Conservation (phyloP, 1,140 invertebrate genomes). For the Drosophila littoralis region DNA sequence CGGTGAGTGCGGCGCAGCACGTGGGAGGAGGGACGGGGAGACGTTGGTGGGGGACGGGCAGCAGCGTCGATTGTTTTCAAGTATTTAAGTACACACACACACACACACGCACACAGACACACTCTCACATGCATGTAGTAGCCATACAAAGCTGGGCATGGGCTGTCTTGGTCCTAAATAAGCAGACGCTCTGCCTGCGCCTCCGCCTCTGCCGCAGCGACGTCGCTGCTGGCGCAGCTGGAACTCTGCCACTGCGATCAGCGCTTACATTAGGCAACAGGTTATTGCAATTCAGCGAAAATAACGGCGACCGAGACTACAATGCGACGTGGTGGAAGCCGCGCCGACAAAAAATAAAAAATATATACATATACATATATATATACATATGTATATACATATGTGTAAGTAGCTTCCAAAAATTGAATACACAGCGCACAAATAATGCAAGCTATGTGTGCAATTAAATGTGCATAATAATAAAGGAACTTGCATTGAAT, state of each 20-base stretch:
- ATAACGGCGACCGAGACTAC: slow-evolving; percentile 51
- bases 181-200: slow-evolving; percentile 49
- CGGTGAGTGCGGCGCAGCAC: slow-evolving; percentile 7
- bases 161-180: slow-evolving; percentile 66
- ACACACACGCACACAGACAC: slow-evolving; percentile 24
- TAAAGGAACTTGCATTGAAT: background rate
- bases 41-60: slow-evolving; percentile 16
- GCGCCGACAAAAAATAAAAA: slow-evolving; percentile 25
- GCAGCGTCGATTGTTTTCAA: slow-evolving; percentile 63
- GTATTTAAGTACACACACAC: slow-evolving; percentile 59
- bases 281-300: slow-evolving; percentile 81
- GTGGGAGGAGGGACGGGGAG: slow-evolving; percentile 27
- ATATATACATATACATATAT: slow-evolving; percentile 14
- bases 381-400: slow-evolving; percentile 4
- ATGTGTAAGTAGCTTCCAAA: slow-evolving; percentile 78
- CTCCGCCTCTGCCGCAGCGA: slow-evolving; percentile 20
- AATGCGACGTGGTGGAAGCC: slow-evolving; percentile 60
- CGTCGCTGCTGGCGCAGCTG: slow-evolving; percentile 22
- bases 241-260: slow-evolving; percentile 32
- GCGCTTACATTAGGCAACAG: slow-evolving; percentile 76
- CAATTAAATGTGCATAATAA: background rate
- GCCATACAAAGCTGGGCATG: slow-evolving; percentile 23
- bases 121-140: background rate
- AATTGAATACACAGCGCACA: slow-evolving; percentile 62
- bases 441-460: slow-evolving; percentile 14